These are phyloP conservation scores for Eulithis testata DNA, from an alignment of 2,888 invertebrate genomes.

Conservation along the genomic window DNA sequence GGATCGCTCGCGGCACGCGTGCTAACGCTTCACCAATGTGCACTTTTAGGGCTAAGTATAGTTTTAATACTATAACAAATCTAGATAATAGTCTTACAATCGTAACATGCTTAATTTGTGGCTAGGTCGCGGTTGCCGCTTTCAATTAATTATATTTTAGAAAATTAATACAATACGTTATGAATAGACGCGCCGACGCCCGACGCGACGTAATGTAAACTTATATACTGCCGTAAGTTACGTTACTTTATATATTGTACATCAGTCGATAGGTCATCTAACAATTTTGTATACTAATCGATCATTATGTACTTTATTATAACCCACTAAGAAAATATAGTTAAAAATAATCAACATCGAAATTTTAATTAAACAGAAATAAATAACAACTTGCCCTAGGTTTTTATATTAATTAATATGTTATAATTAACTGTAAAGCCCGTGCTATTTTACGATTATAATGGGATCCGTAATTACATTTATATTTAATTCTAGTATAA, in stretches of 20 bases:
- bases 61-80: conserved; percentile 79
- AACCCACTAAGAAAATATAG: conserved; percentile 76
- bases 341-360: conserved; percentile 84
- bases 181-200: conserved; percentile 62
- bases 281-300: conserved; percentile 82
- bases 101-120: conserved; percentile 77
- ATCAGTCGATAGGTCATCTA: conserved; percentile 83
- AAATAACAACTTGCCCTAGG: conserved; percentile 86
- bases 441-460: conserved; percentile 81
- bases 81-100: conserved; percentile 83
- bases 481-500: conserved; percentile 82
- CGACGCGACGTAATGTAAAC: conserved; percentile 72
- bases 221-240: conserved; percentile 82
- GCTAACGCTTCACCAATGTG: conserved; percentile 49
- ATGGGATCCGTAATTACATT: conserved; percentile 80
- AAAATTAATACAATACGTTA: conserved; percentile 82
- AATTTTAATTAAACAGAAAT: conserved; percentile 81
- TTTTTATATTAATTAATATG: conserved; percentile 79
- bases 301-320: conserved; percentile 83
- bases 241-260: conserved; percentile 83
- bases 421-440: conserved; percentile 84
- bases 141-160: conserved; percentile 79
- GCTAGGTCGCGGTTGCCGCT: conserved; percentile 75
- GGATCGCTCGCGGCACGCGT: conserved; percentile 40
- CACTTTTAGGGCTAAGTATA: conserved; percentile 72